phyloP scores from a whole-genome alignment of 2,888 invertebrate species.

The Lathronympha strigana region DNA sequence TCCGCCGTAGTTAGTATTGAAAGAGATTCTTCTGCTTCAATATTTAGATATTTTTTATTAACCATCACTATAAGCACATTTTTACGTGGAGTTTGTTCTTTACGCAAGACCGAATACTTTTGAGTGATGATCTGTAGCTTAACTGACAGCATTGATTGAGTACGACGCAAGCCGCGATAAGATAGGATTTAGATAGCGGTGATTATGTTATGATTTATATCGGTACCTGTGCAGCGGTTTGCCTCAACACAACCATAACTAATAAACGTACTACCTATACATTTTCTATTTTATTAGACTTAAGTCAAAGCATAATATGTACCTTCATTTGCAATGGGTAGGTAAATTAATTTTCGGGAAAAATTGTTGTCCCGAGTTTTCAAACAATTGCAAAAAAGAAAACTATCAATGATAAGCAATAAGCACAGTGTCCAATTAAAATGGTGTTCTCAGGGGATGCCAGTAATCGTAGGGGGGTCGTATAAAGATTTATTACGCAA shows the following conservation, averaged over 20 bases:
- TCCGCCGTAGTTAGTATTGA: conserved; percentile 25
- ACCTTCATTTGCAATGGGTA: no score
- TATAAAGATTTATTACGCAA: no score
- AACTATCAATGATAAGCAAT: no score
- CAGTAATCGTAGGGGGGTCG: no score
- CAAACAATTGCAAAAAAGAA: no score
- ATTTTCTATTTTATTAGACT: no score
- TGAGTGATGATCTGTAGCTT: conserved; percentile 59
- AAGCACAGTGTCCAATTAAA: no score
- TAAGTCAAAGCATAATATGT: no score
- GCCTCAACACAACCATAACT: neutral
- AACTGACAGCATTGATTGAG: conserved; percentile 80
- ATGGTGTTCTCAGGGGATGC: no score
- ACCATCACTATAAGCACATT: conserved; percentile 53
- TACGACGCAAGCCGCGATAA: conserved; percentile 72
- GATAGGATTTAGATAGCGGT: conserved; percentile 53
- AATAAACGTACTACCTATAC: neutral
- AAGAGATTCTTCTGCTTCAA: conserved; percentile 25
- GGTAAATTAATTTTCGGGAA: no score
- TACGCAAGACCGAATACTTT: conserved; percentile 57
- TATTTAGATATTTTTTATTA: conserved; percentile 18
- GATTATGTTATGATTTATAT: conserved; percentile 34
- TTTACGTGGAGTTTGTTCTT: conserved; percentile 52
- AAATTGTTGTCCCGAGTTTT: no score
- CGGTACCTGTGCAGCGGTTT: neutral